phyloP scores from a whole-genome alignment of 2,113 vertebrate genomes.

The Paratilapia polleni region DNA sequence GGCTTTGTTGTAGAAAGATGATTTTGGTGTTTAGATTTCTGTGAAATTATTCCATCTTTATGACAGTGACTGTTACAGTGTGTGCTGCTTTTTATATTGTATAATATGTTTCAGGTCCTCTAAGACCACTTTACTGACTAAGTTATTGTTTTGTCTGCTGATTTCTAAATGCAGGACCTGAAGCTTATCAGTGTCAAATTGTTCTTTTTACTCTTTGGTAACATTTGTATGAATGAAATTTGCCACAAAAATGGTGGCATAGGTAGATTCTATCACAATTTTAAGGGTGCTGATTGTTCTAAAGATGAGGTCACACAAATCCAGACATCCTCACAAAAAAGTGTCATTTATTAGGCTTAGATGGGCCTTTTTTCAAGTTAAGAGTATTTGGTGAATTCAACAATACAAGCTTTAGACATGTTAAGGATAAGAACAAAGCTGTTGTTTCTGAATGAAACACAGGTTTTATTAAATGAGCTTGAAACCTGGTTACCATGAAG shows the following conservation, averaged over 20 bases:
- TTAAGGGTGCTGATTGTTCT: neutral
- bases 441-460: too few species aligned
- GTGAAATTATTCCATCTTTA: too few species aligned
- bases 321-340: too few species aligned
- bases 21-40: too few species aligned
- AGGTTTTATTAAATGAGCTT: too few species aligned
- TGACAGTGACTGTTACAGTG: neutral
- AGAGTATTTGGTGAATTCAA: neutral
- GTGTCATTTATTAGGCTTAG: neutral
- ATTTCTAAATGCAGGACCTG: neutral
- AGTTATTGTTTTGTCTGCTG: neutral
- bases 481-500: too few species aligned
- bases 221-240: neutral
- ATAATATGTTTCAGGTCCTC: neutral
- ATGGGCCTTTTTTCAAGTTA: neutral
- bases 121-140: neutral
- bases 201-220: neutral
- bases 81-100: neutral
- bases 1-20: too few species aligned
- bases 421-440: too few species aligned
- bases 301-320: too few species aligned
- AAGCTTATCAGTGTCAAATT: neutral
- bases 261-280: neutral
- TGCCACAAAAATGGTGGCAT: neutral
- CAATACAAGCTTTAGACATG: too few species aligned